Conservation (phyloP, 2,797 vertebrate genomes). For the Anniella stebbinsi region DNA sequence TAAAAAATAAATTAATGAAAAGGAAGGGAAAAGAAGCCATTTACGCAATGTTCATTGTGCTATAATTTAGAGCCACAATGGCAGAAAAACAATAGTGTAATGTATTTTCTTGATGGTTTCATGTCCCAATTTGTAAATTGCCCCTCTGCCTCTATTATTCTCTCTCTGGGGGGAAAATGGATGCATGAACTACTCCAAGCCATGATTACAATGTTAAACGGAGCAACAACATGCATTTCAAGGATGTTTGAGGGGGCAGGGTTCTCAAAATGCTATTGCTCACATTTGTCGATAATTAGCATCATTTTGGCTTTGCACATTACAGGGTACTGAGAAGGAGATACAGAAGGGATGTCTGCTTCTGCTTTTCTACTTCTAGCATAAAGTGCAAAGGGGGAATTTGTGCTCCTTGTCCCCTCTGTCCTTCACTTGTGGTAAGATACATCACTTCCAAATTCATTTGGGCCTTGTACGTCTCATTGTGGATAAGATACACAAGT, state of each 20-base stretch:
- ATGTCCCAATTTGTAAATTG: constrained; percentile 45
- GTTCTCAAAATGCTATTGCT: not conserved
- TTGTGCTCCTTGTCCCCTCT: not conserved
- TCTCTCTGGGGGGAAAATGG: not conserved
- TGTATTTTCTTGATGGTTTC: constrained; percentile 18
- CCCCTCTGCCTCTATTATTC: constrained; percentile 37
- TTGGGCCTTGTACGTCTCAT: not conserved
- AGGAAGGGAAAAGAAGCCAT: constrained; percentile 36
- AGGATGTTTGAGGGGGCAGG: not conserved
- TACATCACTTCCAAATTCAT: not conserved
- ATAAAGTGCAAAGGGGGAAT: not conserved
- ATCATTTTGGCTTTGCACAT: not conserved
- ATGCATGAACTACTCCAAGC: not conserved
- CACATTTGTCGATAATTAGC: constrained; percentile 13
- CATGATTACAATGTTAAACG: constrained; percentile 37
- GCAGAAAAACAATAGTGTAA: constrained; percentile 39
- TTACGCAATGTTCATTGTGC: constrained; percentile 3
- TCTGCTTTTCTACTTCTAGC: not conserved
- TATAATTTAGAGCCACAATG: constrained; percentile 40
- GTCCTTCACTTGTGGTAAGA: not conserved
- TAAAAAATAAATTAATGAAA: constrained; percentile 57
- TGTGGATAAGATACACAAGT: not conserved
- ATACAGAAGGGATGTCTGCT: not conserved
- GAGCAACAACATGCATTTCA: constrained; percentile 24
- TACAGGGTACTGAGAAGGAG: not conserved